These are phyloP conservation scores for Clostera curtula DNA, from an alignment of 2,888 invertebrate genomes.

Conservation along the genomic window DNA sequence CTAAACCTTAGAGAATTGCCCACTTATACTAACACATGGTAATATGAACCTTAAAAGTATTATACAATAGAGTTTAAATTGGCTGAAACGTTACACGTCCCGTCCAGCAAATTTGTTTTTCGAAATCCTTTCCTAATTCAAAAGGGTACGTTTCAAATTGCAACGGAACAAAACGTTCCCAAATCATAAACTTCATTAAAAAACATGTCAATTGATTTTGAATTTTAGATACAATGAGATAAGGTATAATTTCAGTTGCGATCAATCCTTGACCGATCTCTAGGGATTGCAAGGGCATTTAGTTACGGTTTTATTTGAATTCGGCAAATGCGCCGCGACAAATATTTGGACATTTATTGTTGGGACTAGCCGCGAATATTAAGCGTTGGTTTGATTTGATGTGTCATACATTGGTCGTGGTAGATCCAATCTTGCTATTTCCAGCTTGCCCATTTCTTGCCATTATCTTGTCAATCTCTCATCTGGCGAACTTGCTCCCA, in stretches of 20 bases:
- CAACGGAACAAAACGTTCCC: conserved; percentile 16
- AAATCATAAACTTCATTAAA: conserved; percentile 3
- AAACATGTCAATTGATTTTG: conserved; percentile 3
- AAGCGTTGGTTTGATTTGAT: conserved; percentile 57
- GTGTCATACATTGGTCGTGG: conserved; percentile 47
- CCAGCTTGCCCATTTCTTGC: too few relatives aligned
- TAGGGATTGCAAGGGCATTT: conserved; percentile 59
- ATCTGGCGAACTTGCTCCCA: too few relatives aligned
- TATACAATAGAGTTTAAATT: background rate
- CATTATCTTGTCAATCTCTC: too few relatives aligned
- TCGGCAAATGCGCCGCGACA: conserved; percentile 60
- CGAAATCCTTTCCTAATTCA: conserved; percentile 22
- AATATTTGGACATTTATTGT: conserved; percentile 73
- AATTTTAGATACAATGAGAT: conserved; percentile 4
- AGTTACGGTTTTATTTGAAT: conserved; percentile 72
- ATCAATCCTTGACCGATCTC: conserved; percentile 54
- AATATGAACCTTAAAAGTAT: conserved; percentile 17
- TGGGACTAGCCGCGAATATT: conserved; percentile 61
- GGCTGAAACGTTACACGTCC: background rate
- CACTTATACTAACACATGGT: conserved; percentile 20
- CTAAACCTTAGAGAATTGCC: conserved; percentile 46
- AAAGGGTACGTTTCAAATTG: conserved; percentile 21
- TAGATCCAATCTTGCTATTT: too few relatives aligned
- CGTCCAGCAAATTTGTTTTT: conserved; percentile 13
- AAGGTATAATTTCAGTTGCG: conserved; percentile 22